Percentiles rank a stretch among this genome's conserved stretches.
Evolutionary conservation across 2,888 invertebrate genomes (phyloP).

Genomic region (Aspidiotus destructor): DNA sequence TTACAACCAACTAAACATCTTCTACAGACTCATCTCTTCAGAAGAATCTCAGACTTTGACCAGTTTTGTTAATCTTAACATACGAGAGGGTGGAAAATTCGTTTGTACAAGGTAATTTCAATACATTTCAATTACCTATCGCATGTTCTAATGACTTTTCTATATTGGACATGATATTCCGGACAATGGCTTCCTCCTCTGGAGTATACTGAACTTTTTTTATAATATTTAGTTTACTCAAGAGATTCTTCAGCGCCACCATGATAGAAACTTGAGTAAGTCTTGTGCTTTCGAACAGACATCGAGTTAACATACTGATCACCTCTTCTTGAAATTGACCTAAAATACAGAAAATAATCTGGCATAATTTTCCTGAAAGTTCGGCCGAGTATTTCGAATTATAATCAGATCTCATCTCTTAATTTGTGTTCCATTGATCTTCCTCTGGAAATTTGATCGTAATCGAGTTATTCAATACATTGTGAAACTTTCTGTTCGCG

Average conservation of each 20-base stretch:
- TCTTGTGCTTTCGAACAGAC: constrained; percentile 23
- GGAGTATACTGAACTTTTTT: constrained; percentile 6
- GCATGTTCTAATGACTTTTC: constrained; percentile 20
- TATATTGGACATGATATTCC: constrained; percentile 16
- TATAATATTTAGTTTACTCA: constrained; percentile 21
- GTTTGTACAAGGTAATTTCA: too few relatives aligned
- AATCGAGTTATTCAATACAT: too few relatives aligned
- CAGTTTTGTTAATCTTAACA: too few relatives aligned
- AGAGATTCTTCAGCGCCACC: constrained; percentile 22
- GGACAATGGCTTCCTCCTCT: constrained; percentile 17
- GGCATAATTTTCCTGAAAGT: too few relatives aligned
- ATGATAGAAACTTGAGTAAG: constrained; percentile 25
- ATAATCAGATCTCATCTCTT: too few relatives aligned
- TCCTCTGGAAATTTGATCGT: too few relatives aligned
- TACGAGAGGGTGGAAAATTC: too few relatives aligned
- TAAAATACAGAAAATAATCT: not conserved
- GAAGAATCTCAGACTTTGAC: too few relatives aligned
- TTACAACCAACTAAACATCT: too few relatives aligned
- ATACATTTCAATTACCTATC: constrained; percentile 11
- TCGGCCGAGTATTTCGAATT: too few relatives aligned
- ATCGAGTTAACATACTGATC: constrained; percentile 18
- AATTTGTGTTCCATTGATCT: too few relatives aligned
- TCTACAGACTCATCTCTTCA: too few relatives aligned
- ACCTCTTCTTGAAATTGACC: constrained; percentile 24
- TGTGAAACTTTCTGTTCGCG: not conserved